Evolutionary conservation across 2,888 invertebrate species (phyloP).

Genomic region (Drosophila peninsularis): DNA sequence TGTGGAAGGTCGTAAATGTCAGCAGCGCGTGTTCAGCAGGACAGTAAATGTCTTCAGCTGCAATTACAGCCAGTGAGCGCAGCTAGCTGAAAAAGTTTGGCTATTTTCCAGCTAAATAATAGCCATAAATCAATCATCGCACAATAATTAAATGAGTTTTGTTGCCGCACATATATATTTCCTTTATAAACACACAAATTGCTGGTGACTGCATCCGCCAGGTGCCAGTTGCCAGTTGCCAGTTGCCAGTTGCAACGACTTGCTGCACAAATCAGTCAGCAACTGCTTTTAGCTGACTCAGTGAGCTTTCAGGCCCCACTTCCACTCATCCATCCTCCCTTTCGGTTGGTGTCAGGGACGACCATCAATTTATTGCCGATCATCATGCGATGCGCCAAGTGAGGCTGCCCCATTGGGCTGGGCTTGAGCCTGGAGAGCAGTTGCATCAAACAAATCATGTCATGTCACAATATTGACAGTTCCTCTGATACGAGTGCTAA

Average conservation of each 20-base stretch:
- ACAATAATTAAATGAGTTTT: conserved; percentile 58
- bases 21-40: conserved; percentile 65
- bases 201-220: conserved; percentile 35
- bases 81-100: conserved; percentile 14
- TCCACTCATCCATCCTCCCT: not conserved
- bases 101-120: conserved; percentile 35
- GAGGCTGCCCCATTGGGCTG: conserved; percentile 24
- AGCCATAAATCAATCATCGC: conserved; percentile 64
- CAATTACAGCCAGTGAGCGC: conserved; percentile 68
- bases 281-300: conserved; percentile 75
- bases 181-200: conserved; percentile 6
- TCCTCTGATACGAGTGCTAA: conserved; percentile 55
- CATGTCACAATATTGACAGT: conserved; percentile 76
- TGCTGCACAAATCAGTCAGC: conserved; percentile 46
- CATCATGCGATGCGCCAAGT: conserved; percentile 69
- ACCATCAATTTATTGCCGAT: conserved; percentile 76
- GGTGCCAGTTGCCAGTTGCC: conserved; percentile 29
- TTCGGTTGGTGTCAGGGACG: conserved; percentile 29
- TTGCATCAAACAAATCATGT: conserved; percentile 67
- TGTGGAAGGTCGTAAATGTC: conserved; percentile 82
- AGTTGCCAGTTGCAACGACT: conserved; percentile 24
- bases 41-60: conserved; percentile 81
- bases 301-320: conserved; percentile 26
- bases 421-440: conserved; percentile 30
- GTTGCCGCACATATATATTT: not conserved